These are phyloP conservation scores for Drosophila parthenogenetica DNA, from an alignment of 2,888 invertebrate genomes.

Conservation along the genomic window DNA sequence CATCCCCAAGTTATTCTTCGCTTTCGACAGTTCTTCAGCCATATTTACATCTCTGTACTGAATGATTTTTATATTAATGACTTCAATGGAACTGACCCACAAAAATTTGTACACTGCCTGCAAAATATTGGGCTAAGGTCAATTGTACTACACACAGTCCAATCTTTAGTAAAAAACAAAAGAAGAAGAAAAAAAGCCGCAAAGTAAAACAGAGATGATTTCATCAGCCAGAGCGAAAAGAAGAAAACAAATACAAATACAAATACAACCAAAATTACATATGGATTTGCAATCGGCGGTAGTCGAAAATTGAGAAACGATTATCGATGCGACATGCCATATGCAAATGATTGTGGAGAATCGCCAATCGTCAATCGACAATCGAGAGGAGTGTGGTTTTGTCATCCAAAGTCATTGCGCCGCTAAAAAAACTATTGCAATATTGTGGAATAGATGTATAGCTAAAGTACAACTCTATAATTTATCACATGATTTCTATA, in stretches of 20 bases:
- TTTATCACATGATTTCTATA: constrained; percentile 5
- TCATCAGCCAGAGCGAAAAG: constrained; percentile 53
- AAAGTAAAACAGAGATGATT: constrained; percentile 19
- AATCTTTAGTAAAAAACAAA: not conserved
- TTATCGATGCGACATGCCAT: constrained; percentile 47
- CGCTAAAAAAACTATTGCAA: constrained; percentile 69
- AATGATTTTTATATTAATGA: constrained; percentile 58
- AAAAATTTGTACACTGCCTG: constrained; percentile 18
- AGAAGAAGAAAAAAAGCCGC: not conserved
- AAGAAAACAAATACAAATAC: constrained; percentile 16
- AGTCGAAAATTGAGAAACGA: constrained; percentile 64
- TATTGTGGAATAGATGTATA: constrained; percentile 12
- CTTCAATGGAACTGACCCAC: constrained; percentile 46
- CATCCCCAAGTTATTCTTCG: not conserved
- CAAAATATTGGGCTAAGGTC: constrained; percentile 63
- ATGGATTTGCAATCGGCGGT: constrained; percentile 46
- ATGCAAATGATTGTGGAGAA: constrained; percentile 43
- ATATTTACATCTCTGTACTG: constrained; percentile 38
- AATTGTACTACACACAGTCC: constrained; percentile 12
- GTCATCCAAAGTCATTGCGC: constrained; percentile 52
- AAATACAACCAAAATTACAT: constrained; percentile 37
- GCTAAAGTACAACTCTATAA: not conserved
- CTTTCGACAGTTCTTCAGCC: constrained; percentile 1
- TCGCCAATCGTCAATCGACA: constrained; percentile 5
- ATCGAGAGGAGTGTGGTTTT: constrained; percentile 14